Base-by-base conservation (phyloP, 2,797 vertebrate genomes). In the Paramormyrops hopkinsi region DNA sequence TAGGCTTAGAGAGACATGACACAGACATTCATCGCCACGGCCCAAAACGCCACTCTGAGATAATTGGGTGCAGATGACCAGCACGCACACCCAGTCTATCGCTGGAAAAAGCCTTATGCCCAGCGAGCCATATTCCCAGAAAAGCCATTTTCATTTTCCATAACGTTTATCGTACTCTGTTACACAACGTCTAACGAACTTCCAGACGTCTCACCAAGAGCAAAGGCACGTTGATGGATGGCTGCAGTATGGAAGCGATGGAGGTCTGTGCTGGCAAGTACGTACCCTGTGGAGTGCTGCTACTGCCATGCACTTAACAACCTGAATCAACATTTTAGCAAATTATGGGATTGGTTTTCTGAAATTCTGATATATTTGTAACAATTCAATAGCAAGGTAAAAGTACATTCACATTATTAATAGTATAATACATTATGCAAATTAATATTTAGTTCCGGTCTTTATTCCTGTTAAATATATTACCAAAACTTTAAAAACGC, bases 41-140 rank as follows among this genome's bases (percentile, higher is more conserved):
- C 76, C 76, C 90, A 87, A 62, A 87, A 76, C 92, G 92, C 90
- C 89, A 89, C 93, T 88, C 90, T 93, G 91, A 88, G 90, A 90
- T 95, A 95, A 94, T 94, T 94, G 92, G 92, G 92, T 94, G 90
- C 94, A 94, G 93, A 91, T 92, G 92, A 94, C 91, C 88, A 29
- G 89, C 89, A 89, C 41, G 53, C 88, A 11, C 82, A 90, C 76
- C 5, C 62, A 88, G 90, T 89, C 91, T 89, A 84, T 90, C 89
- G 76, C 91, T 91, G 93, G 93, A 94, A 90, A 93, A 93, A 62
- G 17, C 37, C 6, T 79, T 41, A n/a, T 84, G 91, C 88, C 89
- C 89, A 44, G 91, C 83, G 90, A 90, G 90, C 88, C 88, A 56
- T 84, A 91, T 87, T 92, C 91, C 91, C 90, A 92, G 79, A 37